Evolutionary conservation across 2,888 invertebrate genomes (phyloP), one percentile per base, ranked within the genome.

Genomic region (Brenthis hecate): DNA sequence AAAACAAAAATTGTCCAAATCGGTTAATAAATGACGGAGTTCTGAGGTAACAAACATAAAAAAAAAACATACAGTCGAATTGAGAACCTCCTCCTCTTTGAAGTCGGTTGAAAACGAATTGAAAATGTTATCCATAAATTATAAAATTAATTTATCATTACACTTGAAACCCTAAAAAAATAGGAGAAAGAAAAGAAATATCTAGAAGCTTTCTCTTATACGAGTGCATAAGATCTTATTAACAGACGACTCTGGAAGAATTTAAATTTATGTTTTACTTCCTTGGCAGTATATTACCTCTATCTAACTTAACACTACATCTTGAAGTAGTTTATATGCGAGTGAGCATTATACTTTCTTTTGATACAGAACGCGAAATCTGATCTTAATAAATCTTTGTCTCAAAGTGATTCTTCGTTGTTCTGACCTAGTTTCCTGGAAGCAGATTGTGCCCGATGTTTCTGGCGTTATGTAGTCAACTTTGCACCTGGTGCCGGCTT

Each of bases 331-430:
- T 61, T 66, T 60, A 28, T 53, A 57, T 48, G 28, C 36, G n/a
- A 36, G 47, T 36, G n/a, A 48, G 55, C 54, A 36, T 57, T 53
- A 36, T 4, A 48, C 48, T 54, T 60, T 23, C 36, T 56, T 47
- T 19, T 36, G 61, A 56, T 56, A 67, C 55, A 67, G 61, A 67
- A 66, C 54, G 50, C 48, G 61, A 48, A 56, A 67, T 67, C 61
- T 61, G 66, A 67, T 61, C 56, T 67, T 67, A 56, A 69, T 69
- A 69, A 62, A 69, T 69, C 69, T 56, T 61, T 53, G 62, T 66
- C 65, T 69, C 56, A 56, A 65, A 65, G 51, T 43, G 66, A 56
- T 60, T 65, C 65, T 56, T 60, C 61, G 61, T 65, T 55, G 61
- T 47, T 56, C 56, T 65, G 69, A 69, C 69, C 69, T 65, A 69